These are phyloP conservation scores for Caiman crocodilus DNA, from an alignment of 2,797 vertebrate species.

Conservation along the genomic window DNA sequence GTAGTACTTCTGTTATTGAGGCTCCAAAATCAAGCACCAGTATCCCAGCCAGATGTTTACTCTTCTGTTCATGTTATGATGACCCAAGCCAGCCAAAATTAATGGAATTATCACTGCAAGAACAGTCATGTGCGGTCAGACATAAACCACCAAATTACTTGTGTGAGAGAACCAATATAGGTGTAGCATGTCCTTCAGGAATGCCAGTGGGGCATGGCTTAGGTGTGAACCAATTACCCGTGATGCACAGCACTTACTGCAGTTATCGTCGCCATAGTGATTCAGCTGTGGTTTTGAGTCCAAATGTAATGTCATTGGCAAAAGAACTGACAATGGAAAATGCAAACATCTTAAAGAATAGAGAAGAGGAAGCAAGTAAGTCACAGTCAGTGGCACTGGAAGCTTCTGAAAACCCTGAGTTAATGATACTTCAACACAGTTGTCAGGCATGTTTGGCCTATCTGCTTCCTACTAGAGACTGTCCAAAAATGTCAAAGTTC, in stretches of 20 bases:
- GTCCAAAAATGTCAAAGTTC: neutral
- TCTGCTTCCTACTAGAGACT: neutral
- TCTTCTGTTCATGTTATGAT: neutral
- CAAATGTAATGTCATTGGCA: neutral
- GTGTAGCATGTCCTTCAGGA: neutral
- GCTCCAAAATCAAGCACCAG: neutral
- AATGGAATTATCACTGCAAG: neutral
- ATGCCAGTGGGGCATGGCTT: neutral
- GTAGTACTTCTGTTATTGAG: neutral
- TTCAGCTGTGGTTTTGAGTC: neutral
- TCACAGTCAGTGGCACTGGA: neutral
- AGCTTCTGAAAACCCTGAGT: neutral
- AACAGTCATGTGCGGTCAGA: neutral
- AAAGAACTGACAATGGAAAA: neutral
- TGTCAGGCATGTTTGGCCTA: neutral
- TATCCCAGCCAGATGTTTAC: neutral
- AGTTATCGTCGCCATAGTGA: neutral
- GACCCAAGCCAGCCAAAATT: neutral
- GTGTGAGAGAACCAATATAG: neutral
- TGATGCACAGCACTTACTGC: neutral
- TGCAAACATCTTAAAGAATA: fast-evolving
- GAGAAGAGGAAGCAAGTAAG: neutral
- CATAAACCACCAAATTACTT: neutral
- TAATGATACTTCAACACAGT: neutral
- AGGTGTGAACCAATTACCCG: neutral